A percentile compares a stretch with the other conserved stretches of the same genome.
Conservation (phyloP, 2,888 invertebrate species). For the Macrosoma leucophasiata region DNA sequence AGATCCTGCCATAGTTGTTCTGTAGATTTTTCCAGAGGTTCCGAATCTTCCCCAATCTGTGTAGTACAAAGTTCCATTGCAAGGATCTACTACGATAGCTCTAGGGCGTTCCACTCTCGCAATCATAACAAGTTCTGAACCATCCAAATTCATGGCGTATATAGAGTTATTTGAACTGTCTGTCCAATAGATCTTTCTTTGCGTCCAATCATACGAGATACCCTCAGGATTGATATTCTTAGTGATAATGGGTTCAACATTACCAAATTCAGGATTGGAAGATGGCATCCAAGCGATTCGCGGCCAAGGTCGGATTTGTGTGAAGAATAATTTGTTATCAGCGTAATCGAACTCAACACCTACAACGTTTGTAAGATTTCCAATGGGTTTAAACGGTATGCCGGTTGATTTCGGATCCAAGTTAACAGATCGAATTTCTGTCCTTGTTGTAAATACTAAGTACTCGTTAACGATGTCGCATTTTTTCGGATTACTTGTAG, state of each 20-base stretch:
- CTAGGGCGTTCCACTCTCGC: constrained; percentile 94
- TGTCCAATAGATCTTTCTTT: constrained; percentile 98
- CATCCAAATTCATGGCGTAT: constrained; percentile 95
- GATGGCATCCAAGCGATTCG: constrained; percentile 89
- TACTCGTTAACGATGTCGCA: constrained; percentile 93
- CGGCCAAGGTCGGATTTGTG: constrained; percentile 94
- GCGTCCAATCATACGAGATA: constrained; percentile 98
- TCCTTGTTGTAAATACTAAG: constrained; percentile 94
- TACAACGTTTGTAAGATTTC: constrained; percentile 92
- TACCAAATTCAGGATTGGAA: constrained; percentile 77
- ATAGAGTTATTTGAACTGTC: constrained; percentile 96
- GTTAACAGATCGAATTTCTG: constrained; percentile 93
- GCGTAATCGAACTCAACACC: constrained; percentile 96
- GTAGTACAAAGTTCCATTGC: constrained; percentile 95
- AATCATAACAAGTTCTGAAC: constrained; percentile 91
- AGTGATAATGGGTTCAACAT: constrained; percentile 81
- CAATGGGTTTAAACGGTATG: constrained; percentile 89
- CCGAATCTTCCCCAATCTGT: constrained; percentile 98
- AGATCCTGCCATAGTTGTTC: constrained; percentile 97
- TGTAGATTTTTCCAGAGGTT: constrained; percentile 93
- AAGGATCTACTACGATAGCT: constrained; percentile 97
- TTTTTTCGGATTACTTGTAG: constrained; percentile 77
- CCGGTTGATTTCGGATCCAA: constrained; percentile 88
- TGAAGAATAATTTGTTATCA: constrained; percentile 91
- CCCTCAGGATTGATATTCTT: constrained; percentile 94